Conservation (phyloP, 1,140 invertebrate genomes). For the Papilio aristodemus region DNA sequence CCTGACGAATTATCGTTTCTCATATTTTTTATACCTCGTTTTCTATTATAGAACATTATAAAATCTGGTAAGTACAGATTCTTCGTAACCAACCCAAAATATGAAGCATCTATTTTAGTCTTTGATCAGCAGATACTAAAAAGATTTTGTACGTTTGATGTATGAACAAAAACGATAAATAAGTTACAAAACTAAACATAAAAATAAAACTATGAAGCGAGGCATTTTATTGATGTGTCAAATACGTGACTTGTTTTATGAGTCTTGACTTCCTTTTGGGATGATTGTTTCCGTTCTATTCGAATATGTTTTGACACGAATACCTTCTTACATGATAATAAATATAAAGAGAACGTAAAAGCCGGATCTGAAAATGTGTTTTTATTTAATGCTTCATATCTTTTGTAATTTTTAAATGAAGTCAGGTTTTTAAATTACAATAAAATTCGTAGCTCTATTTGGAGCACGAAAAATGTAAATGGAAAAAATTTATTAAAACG, state of each 20-base stretch:
- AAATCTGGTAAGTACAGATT: no score
- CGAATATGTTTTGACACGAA: background rate
- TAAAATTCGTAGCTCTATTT: background rate
- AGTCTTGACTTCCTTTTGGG: background rate
- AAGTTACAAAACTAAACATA: background rate
- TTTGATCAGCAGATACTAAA: background rate
- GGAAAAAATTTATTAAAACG: constrained; percentile 2
- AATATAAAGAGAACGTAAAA: background rate
- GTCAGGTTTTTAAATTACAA: background rate
- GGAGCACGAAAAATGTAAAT: background rate
- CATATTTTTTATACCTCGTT: no score
- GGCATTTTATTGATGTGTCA: constrained; percentile 18
- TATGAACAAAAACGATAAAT: constrained; percentile 1
- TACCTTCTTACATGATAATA: background rate
- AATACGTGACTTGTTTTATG: constrained; percentile 19
- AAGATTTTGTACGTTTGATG: background rate
- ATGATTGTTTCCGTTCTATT: constrained; percentile 17
- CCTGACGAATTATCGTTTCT: no score
- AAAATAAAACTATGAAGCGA: constrained; percentile 7
- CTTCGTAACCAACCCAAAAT: no score
- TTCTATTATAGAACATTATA: no score
- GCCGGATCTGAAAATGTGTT: background rate
- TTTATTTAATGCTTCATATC: background rate
- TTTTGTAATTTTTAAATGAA: background rate
- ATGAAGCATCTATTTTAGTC: no score